phyloP scores from a whole-genome alignment of 2,888 invertebrate genomes.

The Subacronicta megacephala region DNA sequence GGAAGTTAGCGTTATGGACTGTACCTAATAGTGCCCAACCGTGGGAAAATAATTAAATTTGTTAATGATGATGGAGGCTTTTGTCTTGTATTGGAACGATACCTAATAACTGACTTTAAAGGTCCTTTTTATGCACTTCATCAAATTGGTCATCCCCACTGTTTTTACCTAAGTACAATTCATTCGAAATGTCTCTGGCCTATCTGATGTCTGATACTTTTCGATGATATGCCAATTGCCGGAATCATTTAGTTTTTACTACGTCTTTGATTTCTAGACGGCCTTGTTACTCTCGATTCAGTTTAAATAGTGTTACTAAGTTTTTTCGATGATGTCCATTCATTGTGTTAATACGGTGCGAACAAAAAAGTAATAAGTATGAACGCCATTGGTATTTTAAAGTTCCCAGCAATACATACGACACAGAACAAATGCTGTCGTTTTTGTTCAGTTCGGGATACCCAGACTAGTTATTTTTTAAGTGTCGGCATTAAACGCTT shows the following conservation, averaged over 20 bases:
- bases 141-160: background rate
- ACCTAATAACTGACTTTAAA: too few relatives aligned
- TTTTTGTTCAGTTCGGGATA: conserved; percentile 18
- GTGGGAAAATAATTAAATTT: too few relatives aligned
- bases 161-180: too few relatives aligned
- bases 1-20: too few relatives aligned
- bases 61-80: too few relatives aligned
- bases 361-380: conserved; percentile 51
- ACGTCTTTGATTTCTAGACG: conserved; percentile 36
- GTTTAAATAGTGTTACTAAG: conserved; percentile 22
- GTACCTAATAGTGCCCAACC: too few relatives aligned
- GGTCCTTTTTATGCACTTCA: conserved; percentile 4
- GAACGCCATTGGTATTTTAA: conserved; percentile 45
- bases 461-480: background rate
- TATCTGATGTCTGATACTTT: conserved; percentile 30
- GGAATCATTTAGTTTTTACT: conserved; percentile 49
- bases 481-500: background rate
- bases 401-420: conserved; percentile 25
- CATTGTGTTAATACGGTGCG: conserved; percentile 47
- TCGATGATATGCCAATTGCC: conserved; percentile 43
- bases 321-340: conserved; percentile 43
- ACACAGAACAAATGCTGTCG: conserved; percentile 3
- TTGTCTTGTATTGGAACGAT: too few relatives aligned
- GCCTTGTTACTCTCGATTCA: conserved; percentile 43
- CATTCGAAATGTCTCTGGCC: too few relatives aligned